phyloP scores from a whole-genome alignment of 2,888 invertebrate species.

The Orthosia gracilis region DNA sequence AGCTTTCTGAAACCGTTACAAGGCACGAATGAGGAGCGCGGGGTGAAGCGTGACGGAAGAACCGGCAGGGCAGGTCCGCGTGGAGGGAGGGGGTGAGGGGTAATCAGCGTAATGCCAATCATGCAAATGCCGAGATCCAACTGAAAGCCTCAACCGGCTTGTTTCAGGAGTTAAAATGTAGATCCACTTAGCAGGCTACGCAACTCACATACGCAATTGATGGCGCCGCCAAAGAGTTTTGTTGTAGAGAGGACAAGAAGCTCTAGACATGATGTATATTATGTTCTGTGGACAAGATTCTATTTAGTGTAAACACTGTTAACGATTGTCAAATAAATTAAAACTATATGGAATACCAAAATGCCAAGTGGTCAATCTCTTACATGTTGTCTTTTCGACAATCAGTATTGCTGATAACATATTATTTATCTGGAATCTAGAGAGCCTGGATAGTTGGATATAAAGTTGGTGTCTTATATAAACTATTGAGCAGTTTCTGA shows the following conservation, averaged over 20 bases:
- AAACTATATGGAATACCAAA: too few relatives aligned
- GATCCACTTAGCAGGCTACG: slow-evolving; percentile 90
- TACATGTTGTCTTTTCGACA: too few relatives aligned
- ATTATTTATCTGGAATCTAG: too few relatives aligned
- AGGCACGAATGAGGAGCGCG: slow-evolving; percentile 63
- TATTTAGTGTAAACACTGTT: too few relatives aligned
- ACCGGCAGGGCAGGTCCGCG: slow-evolving; percentile 24
- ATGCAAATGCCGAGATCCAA: slow-evolving; percentile 91
- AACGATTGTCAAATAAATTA: too few relatives aligned
- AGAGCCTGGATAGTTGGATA: not conserved
- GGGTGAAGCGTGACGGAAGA: slow-evolving; percentile 70
- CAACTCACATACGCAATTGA: slow-evolving; percentile 90
- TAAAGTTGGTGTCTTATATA: too few relatives aligned
- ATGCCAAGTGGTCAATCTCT: too few relatives aligned
- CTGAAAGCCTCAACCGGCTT: slow-evolving; percentile 91
- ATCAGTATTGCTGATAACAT: too few relatives aligned
- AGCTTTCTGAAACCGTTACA: slow-evolving; percentile 75
- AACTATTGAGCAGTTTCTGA: not conserved
- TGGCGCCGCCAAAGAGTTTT: slow-evolving; percentile 77
- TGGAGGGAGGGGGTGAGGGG: slow-evolving; percentile 66
- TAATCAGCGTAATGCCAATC: slow-evolving; percentile 91
- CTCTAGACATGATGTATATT: too few relatives aligned
- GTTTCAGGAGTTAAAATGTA: slow-evolving; percentile 91
- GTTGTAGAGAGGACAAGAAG: slow-evolving; percentile 50
- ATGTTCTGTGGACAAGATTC: too few relatives aligned